Conservation (phyloP, 1,140 invertebrate species). For the Venustaconcha ellipsiformis region DNA sequence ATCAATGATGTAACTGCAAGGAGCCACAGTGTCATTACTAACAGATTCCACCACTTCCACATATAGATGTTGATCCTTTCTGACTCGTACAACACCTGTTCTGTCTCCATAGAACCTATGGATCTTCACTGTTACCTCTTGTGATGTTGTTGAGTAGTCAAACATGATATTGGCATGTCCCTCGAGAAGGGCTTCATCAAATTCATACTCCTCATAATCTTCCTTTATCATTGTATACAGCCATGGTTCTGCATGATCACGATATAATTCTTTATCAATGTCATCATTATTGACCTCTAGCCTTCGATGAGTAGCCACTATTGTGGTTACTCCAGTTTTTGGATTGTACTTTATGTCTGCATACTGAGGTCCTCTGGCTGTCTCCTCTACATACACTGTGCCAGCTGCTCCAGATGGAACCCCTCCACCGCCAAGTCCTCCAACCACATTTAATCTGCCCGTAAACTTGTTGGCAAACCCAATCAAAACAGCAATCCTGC, state of each 20-base stretch:
- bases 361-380: constrained; percentile 55
- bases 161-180: constrained; percentile 53
- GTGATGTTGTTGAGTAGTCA: constrained; percentile 44
- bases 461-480: constrained; percentile 49
- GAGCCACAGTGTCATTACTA: constrained; percentile 51
- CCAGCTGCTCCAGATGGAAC: constrained; percentile 51
- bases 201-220: constrained; percentile 45
- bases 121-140: constrained; percentile 38
- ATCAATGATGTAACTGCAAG: constrained; percentile 56
- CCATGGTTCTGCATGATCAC: constrained; percentile 50
- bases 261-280: constrained; percentile 46
- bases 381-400: constrained; percentile 55
- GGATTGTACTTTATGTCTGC: constrained; percentile 57
- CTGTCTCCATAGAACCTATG: constrained; percentile 51
- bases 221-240: constrained; percentile 51
- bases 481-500: constrained; percentile 49
- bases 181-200: constrained; percentile 51
- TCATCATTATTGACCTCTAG: constrained; percentile 53
- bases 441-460: constrained; percentile 45
- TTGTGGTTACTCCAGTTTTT: constrained; percentile 23
- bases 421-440: constrained; percentile 39
- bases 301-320: constrained; percentile 38
- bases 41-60: constrained; percentile 55
- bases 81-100: constrained; percentile 52
- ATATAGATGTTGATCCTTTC: constrained; percentile 47